Evolutionary conservation across 2,888 invertebrate species (phyloP).

Genomic region (Sinopyrophorus schimmeli): DNA sequence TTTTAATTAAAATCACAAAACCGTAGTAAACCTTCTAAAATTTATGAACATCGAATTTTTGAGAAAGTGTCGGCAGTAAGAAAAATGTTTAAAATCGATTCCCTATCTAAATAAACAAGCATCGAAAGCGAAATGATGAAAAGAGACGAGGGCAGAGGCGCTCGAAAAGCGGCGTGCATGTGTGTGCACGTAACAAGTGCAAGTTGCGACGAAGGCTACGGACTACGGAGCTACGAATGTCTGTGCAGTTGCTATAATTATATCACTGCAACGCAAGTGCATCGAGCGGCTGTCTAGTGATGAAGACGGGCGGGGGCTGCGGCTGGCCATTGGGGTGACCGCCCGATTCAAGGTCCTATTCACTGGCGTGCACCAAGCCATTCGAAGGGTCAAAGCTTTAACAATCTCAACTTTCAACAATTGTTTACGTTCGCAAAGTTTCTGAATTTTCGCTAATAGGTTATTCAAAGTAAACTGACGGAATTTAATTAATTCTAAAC

Average conservation of each 20-base stretch:
- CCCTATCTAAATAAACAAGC: too few relatives aligned
- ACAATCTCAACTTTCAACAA: background rate
- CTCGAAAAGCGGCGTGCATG: too few relatives aligned
- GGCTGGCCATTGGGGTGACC: constrained; percentile 42
- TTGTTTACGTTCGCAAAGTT: background rate
- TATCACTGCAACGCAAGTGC: constrained; percentile 46
- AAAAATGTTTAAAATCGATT: too few relatives aligned
- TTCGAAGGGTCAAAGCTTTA: constrained; percentile 21
- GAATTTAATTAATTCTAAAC: too few relatives aligned
- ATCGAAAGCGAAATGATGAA: too few relatives aligned
- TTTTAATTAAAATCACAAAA: too few relatives aligned
- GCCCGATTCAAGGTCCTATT: constrained; percentile 45
- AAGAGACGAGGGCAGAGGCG: too few relatives aligned
- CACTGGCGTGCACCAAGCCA: constrained; percentile 34
- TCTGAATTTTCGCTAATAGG: constrained; percentile 1
- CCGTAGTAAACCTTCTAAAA: too few relatives aligned
- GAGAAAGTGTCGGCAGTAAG: too few relatives aligned
- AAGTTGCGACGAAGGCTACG: constrained; percentile 42
- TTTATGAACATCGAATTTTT: too few relatives aligned
- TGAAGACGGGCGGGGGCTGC: constrained; percentile 31
- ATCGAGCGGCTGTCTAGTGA: constrained; percentile 31
- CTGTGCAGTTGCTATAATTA: constrained; percentile 48
- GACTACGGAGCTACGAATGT: constrained; percentile 37
- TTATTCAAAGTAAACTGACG: too few relatives aligned
- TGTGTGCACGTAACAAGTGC: constrained; percentile 41